Conservation (phyloP, 1,140 invertebrate genomes). For the Hormaphis cornu region DNA sequence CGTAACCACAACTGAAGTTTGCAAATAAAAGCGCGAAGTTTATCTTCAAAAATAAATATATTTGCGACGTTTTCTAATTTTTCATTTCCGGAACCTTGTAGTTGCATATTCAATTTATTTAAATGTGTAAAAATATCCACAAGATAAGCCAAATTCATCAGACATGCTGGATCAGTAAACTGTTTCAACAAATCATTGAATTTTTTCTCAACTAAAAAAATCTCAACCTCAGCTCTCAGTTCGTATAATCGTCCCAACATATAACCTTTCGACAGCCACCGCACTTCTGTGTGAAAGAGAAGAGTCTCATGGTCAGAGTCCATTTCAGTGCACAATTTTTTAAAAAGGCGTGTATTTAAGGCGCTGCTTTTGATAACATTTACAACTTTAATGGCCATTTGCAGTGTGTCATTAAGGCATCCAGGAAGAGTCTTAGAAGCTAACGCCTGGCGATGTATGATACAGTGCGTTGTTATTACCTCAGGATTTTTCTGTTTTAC, state of each 20-base stretch:
- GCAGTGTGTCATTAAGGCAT: neutral
- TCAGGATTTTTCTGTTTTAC: neutral
- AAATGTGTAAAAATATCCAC: neutral
- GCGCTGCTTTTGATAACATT: slow-evolving; percentile 2
- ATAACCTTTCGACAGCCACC: neutral
- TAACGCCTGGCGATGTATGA: slow-evolving; percentile 8
- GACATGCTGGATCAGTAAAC: neutral
- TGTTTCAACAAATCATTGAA: neutral
- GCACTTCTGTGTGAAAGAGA: neutral
- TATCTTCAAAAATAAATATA: neutral
- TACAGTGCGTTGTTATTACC: neutral
- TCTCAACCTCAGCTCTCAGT: neutral
- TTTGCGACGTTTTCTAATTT: neutral
- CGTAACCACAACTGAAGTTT: neutral
- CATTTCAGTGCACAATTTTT: neutral
- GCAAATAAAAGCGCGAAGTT: neutral
- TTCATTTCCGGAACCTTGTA: neutral
- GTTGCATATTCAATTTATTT: neutral
- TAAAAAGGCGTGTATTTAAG: neutral
- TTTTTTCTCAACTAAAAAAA: neutral
- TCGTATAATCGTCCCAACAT: neutral
- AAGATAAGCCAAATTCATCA: neutral
- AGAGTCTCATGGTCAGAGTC: neutral
- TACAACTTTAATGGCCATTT: neutral
- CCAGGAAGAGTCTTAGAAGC: neutral